Evolutionary conservation across 2,113 vertebrate genomes (phyloP).

Genomic region (Onychostruthus taczanowskii): DNA sequence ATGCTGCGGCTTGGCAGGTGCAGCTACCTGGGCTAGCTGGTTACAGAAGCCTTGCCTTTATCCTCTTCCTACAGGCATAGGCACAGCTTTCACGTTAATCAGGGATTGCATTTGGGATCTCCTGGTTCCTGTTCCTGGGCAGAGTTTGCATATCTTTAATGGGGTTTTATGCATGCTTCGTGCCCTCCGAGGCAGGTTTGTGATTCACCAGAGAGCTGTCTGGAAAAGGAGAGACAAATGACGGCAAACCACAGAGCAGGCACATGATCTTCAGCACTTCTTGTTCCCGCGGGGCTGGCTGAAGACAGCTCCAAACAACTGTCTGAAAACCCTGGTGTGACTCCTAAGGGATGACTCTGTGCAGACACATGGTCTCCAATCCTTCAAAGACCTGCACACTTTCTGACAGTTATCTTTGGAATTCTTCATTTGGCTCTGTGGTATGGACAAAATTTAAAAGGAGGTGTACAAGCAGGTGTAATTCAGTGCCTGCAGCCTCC

Average conservation of each 20-base stretch:
- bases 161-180: neutral
- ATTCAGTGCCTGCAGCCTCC: neutral
- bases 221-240: neutral
- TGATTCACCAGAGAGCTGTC: neutral
- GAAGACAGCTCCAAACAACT: neutral
- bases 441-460: neutral
- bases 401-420: neutral
- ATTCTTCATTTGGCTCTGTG: neutral
- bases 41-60: neutral
- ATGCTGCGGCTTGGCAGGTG: accelerated
- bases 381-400: neutral
- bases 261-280: neutral
- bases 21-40: neutral
- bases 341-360: neutral
- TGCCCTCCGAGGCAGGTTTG: neutral
- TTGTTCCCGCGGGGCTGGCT: neutral
- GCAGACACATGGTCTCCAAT: neutral
- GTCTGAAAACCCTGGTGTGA: neutral
- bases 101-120: neutral
- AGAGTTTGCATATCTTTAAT: neutral
- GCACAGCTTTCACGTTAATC: neutral
- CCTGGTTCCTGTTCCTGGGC: neutral
- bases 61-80: neutral
- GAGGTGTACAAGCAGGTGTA: neutral
- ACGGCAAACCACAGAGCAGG: neutral